Conservation (phyloP, 2,797 vertebrate genomes). For the Gallinago stenura region DNA sequence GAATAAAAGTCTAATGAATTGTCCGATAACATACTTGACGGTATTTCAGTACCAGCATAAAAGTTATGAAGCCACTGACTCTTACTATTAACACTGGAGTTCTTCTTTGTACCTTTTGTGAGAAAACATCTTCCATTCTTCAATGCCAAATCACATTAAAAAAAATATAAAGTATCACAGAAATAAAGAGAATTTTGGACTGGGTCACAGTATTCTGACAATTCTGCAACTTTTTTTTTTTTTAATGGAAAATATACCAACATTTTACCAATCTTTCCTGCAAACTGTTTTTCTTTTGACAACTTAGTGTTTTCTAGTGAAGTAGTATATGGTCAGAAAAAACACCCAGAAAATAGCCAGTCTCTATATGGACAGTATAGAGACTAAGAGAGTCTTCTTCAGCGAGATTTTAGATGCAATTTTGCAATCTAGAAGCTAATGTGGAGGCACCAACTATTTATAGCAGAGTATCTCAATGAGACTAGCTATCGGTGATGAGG, state of each 20-base stretch:
- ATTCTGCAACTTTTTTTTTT: neutral
- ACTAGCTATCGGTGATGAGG: no score
- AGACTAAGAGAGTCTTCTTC: neutral
- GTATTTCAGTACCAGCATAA: neutral
- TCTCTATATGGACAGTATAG: neutral
- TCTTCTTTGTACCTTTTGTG: neutral
- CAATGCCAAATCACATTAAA: neutral
- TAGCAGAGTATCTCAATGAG: neutral
- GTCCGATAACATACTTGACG: neutral
- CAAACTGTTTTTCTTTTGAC: neutral
- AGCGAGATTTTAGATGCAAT: neutral
- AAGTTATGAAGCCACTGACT: neutral
- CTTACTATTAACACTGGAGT: neutral
- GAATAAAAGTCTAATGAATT: neutral
- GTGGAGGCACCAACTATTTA: neutral
- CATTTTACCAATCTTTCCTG: neutral
- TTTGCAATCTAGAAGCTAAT: neutral
- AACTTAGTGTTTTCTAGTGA: neutral
- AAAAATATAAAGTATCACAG: neutral
- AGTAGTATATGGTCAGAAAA: neutral
- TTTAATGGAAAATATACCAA: neutral
- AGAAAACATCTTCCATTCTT: neutral
- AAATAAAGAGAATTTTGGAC: neutral
- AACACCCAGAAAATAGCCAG: neutral
- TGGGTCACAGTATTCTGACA: neutral